phyloP scores from a whole-genome alignment of 1,140 invertebrate genomes.

The Acromyrmex charruanus region DNA sequence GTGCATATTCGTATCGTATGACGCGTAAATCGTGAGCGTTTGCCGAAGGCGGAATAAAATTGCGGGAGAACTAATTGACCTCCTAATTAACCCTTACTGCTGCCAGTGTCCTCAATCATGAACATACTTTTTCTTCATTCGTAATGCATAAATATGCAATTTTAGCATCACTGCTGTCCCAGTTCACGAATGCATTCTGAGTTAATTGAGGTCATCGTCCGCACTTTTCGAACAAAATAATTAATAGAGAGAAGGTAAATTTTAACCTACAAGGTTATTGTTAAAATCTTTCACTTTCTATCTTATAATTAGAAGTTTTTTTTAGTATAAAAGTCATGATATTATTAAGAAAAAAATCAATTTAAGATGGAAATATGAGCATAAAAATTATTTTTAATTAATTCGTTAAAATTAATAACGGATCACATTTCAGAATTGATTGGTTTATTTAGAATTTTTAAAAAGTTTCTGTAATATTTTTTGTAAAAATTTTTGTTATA shows the following conservation, averaged over 20 bases:
- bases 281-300: background rate
- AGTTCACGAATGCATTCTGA: background rate
- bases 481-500: background rate
- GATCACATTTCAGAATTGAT: background rate
- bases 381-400: slow-evolving; percentile 3
- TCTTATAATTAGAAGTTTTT: background rate
- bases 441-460: background rate
- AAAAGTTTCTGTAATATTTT: background rate
- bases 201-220: slow-evolving; percentile 2
- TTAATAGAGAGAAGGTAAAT: background rate
- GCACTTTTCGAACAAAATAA: slow-evolving; percentile 23
- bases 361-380: background rate
- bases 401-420: background rate
- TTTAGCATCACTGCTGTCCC: slow-evolving; percentile 15
- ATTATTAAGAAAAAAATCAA: background rate
- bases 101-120: slow-evolving; percentile 35
- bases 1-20: slow-evolving; percentile 13
- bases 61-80: slow-evolving; percentile 37
- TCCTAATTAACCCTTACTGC: slow-evolving; percentile 33
- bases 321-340: background rate
- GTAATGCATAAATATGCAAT: slow-evolving; percentile 36
- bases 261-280: background rate
- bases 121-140: slow-evolving; percentile 43
- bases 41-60: slow-evolving; percentile 30
- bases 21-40: slow-evolving; percentile 1